Evolutionary conservation across 2,113 vertebrate genomes (phyloP).

Genomic region (Plestiodon gilberti): DNA sequence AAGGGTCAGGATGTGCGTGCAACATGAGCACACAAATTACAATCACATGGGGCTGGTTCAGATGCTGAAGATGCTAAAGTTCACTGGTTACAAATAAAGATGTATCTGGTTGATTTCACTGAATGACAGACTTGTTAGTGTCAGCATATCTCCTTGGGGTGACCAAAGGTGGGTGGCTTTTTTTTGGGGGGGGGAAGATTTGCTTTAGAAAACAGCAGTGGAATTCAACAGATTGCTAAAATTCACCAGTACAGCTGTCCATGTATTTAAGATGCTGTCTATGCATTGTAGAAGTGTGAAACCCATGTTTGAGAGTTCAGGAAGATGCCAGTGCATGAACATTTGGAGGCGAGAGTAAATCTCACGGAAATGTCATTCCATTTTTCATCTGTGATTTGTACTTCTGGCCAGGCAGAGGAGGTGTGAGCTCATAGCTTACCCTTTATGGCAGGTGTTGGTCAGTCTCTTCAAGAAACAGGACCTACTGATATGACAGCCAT

Average conservation of each 20-base stretch:
- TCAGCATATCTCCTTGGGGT: slow-evolving; percentile 47
- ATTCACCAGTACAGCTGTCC: slow-evolving; percentile 44
- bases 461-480: slow-evolving; percentile 25
- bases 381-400: slow-evolving; percentile 22
- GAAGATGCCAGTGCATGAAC: slow-evolving; percentile 37
- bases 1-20: no score
- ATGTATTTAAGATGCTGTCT: slow-evolving; percentile 62
- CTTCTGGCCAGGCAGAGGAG: slow-evolving; percentile 16
- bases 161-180: slow-evolving; percentile 44
- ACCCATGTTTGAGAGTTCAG: slow-evolving; percentile 47
- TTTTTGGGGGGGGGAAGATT: slow-evolving; percentile 39
- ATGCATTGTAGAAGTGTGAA: slow-evolving; percentile 35
- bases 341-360: slow-evolving; percentile 26
- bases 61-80: no score
- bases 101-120: neutral
- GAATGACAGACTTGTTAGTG: slow-evolving; percentile 30
- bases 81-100: no score
- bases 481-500: slow-evolving; percentile 6
- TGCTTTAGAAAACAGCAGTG: neutral
- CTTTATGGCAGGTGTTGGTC: slow-evolving; percentile 31
- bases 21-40: no score
- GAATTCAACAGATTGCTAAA: slow-evolving; percentile 39
- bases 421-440: slow-evolving; percentile 25
- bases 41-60: no score
- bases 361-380: slow-evolving; percentile 38